Conservation (phyloP, 1,140 invertebrate species). For the Berghia stephanieae region DNA sequence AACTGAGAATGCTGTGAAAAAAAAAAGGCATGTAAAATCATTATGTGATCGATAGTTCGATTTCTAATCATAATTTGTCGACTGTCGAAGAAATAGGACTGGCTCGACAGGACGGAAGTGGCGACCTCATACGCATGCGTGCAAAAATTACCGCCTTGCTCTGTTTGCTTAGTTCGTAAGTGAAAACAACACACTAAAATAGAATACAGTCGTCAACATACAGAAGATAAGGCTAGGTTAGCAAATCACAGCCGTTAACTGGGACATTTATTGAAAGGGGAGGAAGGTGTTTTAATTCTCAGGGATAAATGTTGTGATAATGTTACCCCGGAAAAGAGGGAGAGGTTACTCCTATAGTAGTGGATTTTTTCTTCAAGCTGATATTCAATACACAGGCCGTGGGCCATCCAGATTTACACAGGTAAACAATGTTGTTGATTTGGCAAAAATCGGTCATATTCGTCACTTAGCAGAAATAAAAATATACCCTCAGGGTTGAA, state of each 20-base stretch:
- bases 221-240: background rate
- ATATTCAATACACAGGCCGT: conserved; percentile 22
- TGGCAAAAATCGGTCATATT: background rate
- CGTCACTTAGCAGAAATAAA: background rate
- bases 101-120: no score
- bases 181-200: background rate
- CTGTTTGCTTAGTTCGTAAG: no score
- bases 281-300: background rate
- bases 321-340: conserved; percentile 28
- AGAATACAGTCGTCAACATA: background rate
- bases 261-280: background rate
- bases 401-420: conserved; percentile 28
- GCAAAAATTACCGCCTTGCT: no score
- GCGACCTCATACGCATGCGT: no score
- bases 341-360: conserved; percentile 18
- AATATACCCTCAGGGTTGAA: background rate
- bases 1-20: no score
- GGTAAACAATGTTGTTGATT: conserved; percentile 1
- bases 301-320: background rate
- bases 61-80: no score
- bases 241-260: background rate
- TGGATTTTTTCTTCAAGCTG: conserved; percentile 28
- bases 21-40: no score
- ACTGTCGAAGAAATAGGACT: no score
- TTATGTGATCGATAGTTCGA: no score